phyloP scores from a whole-genome alignment of 2,888 invertebrate species.

The Podabrus alpinus region DNA sequence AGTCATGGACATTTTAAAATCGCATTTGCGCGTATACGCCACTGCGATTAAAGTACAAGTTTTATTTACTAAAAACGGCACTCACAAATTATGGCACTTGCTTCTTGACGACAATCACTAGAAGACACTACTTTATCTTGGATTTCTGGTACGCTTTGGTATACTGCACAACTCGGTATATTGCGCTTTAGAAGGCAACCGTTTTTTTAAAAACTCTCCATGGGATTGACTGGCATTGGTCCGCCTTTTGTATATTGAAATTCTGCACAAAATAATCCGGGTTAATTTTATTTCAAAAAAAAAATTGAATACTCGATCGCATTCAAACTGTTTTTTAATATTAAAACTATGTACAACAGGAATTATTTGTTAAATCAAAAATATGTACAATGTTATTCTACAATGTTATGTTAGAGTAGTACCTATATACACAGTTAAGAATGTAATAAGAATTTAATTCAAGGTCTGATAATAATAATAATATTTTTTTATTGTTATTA shows the following conservation, averaged over 20 bases:
- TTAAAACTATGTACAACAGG: background rate
- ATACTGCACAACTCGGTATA: constrained; percentile 51
- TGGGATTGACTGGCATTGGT: constrained; percentile 38
- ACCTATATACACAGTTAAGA: background rate
- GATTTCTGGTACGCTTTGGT: constrained; percentile 31
- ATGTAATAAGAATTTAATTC: background rate
- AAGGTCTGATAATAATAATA: background rate
- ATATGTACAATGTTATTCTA: constrained; percentile 5
- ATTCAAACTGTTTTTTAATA: background rate
- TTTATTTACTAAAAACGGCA: background rate
- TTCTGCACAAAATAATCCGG: constrained; percentile 41
- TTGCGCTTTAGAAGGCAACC: constrained; percentile 44
- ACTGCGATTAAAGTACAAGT: background rate
- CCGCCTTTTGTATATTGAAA: constrained; percentile 50
- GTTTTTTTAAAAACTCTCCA: constrained; percentile 37
- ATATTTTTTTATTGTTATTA: background rate
- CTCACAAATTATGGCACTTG: background rate
- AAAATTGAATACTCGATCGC: background rate
- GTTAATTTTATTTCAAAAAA: constrained; percentile 1
- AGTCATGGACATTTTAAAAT: background rate
- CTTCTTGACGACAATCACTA: background rate
- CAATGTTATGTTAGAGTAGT: constrained; percentile 5
- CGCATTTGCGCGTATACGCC: background rate
- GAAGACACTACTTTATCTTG: constrained; percentile 22
- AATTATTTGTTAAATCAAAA: background rate